These are phyloP conservation scores for Mesembrinibis cayennensis DNA, from an alignment of 2,113 vertebrate genomes.

Conservation along the genomic window DNA sequence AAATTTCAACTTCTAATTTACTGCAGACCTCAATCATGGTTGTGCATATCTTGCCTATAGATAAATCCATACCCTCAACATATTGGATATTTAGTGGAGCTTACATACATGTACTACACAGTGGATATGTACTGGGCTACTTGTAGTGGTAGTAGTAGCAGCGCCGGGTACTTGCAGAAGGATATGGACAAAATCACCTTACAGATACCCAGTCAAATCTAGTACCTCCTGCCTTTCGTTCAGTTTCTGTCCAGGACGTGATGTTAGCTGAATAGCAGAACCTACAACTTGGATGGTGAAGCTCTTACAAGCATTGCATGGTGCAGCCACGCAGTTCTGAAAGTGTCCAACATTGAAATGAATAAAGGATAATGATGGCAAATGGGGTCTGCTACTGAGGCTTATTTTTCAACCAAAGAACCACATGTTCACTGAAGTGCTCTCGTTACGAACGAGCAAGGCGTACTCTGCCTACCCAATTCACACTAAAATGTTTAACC, in stretches of 20 bases:
- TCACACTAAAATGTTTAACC: neutral
- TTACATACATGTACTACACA: neutral
- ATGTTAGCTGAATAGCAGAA: neutral
- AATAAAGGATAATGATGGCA: neutral
- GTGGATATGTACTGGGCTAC: neutral
- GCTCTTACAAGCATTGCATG: conserved; percentile 25
- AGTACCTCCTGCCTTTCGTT: neutral
- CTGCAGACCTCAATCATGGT: neutral
- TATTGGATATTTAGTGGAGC: neutral
- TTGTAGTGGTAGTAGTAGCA: neutral
- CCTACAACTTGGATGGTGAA: neutral
- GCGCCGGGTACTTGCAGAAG: neutral
- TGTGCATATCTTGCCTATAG: neutral
- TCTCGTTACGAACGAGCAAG: neutral
- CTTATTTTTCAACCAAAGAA: neutral
- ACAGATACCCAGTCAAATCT: neutral
- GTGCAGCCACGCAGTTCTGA: neutral
- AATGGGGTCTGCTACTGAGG: conserved; percentile 45
- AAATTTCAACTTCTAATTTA: neutral
- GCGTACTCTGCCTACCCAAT: neutral
- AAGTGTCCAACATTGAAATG: neutral
- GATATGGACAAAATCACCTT: neutral
- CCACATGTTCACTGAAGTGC: neutral
- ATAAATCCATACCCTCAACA: neutral
- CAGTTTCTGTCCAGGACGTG: fast-evolving